These are phyloP conservation scores for Ctenomys sociabilis DNA, from an alignment of 2,113 vertebrate genomes.

Conservation along the genomic window DNA sequence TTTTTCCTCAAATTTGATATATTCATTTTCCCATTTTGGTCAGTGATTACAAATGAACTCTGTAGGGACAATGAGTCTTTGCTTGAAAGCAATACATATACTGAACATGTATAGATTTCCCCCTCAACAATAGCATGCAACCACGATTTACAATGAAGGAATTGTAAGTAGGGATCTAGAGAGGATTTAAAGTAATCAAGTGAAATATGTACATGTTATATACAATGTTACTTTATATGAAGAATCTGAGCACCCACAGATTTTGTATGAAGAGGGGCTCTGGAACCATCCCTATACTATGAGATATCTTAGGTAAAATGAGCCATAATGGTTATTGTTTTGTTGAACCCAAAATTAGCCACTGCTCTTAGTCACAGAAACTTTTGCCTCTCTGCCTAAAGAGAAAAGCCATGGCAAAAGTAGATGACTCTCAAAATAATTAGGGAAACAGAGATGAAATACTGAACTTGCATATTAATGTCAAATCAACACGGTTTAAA, in stretches of 20 bases:
- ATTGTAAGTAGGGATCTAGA: background rate
- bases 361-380: background rate
- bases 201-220: background rate
- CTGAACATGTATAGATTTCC: background rate
- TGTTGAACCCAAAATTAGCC: conserved; percentile 18
- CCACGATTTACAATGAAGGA: background rate
- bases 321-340: background rate
- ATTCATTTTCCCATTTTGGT: background rate
- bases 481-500: background rate
- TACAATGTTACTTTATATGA: background rate
- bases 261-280: background rate
- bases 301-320: background rate
- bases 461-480: background rate
- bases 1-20: background rate
- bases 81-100: background rate
- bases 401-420: background rate
- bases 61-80: conserved; percentile 11
- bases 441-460: background rate
- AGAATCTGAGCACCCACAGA: background rate
- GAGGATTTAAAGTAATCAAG: background rate
- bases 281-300: background rate
- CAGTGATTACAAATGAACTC: background rate
- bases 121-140: background rate
- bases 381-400: conserved; percentile 9
- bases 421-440: background rate